A percentile compares a stretch with the other conserved stretches of the same genome.
These are phyloP conservation scores for Pseudococcus longispinus DNA, from an alignment of 2,888 invertebrate genomes.

Conservation along the genomic window DNA sequence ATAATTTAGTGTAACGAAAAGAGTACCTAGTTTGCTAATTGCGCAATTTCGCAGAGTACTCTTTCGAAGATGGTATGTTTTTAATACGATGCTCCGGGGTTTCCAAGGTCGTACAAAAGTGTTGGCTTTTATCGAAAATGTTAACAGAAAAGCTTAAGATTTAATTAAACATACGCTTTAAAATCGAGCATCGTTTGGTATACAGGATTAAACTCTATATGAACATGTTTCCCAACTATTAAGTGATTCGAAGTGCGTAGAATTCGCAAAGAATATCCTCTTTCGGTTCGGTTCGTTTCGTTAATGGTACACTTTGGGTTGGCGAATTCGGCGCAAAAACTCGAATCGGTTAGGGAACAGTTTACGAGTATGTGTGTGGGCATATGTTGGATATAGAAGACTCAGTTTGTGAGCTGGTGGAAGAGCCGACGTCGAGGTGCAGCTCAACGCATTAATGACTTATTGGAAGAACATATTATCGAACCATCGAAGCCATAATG, in stretches of 20 bases:
- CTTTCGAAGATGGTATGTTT: background rate
- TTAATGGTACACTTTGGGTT: background rate
- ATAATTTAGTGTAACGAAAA: too few relatives aligned
- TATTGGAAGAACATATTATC: slow-evolving; percentile 5
- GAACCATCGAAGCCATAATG: slow-evolving; percentile 3
- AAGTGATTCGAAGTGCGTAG: background rate
- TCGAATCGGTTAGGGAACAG: too few relatives aligned
- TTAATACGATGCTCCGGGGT: background rate
- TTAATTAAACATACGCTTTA: background rate
- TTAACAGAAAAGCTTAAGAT: background rate
- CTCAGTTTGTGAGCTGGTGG: background rate
- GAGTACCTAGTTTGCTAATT: background rate
- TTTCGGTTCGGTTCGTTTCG: background rate
- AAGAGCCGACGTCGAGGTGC: background rate
- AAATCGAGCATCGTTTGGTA: background rate
- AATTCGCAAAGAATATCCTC: background rate
- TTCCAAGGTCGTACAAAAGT: background rate
- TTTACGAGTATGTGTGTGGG: too few relatives aligned
- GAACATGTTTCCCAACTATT: background rate
- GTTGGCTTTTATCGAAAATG: background rate
- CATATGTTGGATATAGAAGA: too few relatives aligned
- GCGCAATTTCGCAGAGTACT: background rate
- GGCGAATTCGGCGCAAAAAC: too few relatives aligned
- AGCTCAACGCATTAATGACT: slow-evolving; percentile 2
- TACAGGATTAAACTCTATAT: background rate